These are phyloP conservation scores for Epinotia bilunana DNA, from an alignment of 2,888 invertebrate genomes.

Conservation along the genomic window DNA sequence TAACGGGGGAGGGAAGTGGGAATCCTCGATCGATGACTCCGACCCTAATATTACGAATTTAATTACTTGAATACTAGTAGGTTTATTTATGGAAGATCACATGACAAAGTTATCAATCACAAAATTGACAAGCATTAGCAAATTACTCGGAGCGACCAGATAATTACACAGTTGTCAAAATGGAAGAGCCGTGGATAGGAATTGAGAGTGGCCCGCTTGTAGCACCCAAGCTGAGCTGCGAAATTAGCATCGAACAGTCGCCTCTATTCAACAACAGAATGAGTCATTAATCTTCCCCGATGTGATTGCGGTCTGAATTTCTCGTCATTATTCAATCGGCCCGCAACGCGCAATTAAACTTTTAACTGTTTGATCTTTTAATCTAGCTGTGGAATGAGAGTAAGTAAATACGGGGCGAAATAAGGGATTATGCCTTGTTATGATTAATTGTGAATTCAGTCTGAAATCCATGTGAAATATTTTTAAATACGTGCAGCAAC, in stretches of 20 bases:
- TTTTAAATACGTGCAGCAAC: background rate
- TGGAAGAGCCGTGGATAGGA: constrained; percentile 41
- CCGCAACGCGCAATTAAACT: constrained; percentile 51
- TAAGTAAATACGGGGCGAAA: constrained; percentile 33
- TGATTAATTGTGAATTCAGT: constrained; percentile 10
- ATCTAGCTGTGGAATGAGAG: constrained; percentile 33
- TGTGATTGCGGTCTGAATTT: constrained; percentile 67
- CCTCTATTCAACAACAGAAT: constrained; percentile 63
- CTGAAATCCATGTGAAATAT: background rate
- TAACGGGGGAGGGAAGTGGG: too few species aligned
- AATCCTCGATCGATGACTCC: too few species aligned
- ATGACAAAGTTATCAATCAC: constrained; percentile 39
- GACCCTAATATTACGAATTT: too few species aligned
- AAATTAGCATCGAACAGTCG: constrained; percentile 67
- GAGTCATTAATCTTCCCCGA: constrained; percentile 70
- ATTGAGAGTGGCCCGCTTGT: constrained; percentile 25
- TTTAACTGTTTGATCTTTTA: constrained; percentile 44
- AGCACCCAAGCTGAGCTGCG: constrained; percentile 58
- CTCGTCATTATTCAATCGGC: constrained; percentile 69
- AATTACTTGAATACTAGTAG: too few species aligned
- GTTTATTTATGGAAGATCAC: constrained; percentile 30
- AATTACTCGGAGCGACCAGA: constrained; percentile 47
- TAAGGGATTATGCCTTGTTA: constrained; percentile 16
- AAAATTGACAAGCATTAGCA: constrained; percentile 43
- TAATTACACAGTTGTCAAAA: constrained; percentile 53